Evolutionary conservation across 2,113 vertebrate species (phyloP), one percentile per base, ranked within the genome.

Genomic region (Microtus oregoni): DNA sequence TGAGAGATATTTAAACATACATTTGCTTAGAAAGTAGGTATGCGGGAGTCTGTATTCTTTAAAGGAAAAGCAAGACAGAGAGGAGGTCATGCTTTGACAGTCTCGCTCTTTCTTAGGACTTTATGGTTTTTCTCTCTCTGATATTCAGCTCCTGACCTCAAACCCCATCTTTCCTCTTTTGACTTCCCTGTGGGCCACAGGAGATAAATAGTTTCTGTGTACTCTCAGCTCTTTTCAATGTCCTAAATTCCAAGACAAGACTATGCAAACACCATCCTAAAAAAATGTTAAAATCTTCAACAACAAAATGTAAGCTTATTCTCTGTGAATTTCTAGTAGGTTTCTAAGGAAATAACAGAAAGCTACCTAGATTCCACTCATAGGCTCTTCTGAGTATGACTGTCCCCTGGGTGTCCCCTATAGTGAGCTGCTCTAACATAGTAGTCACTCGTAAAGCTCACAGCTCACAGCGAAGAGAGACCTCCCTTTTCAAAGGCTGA

Each of bases 141-240:
- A 58, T 7, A 30, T 30, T 88, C 44, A 41, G 38, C 41, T 47
- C 38, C 63, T 86, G 61, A 86, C 52, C 38, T 35, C 7, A 47
- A 91, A 55, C 30, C 63, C 26, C 44, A 67, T 82, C 24, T 86
- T 89, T 90, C 85, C 35, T 75, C 52, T 68, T 79, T 52, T 95
- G 32, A 26, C 30, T 87, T 90, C 73, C 68, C 63, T 75, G 5
- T 75, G 55, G 24, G 50, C 70, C 50, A 76, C 32, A 83, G 68
- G 26, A 41, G n/a, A 38, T 28, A 47, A 14, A 28, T 35, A 30
- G 24, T 65, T 93, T 30, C n/a, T 67, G n/a, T 11, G 35, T 38
- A 87, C 30, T 95, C 90, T 85, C 30, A 83, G 55, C 41, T n/a
- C 82, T 50, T 91, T 96, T 86, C 68, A 67, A 17, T 89, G 77